Conservation (phyloP, 1,140 invertebrate species). For the Carcinoscorpius rotundicauda region DNA sequence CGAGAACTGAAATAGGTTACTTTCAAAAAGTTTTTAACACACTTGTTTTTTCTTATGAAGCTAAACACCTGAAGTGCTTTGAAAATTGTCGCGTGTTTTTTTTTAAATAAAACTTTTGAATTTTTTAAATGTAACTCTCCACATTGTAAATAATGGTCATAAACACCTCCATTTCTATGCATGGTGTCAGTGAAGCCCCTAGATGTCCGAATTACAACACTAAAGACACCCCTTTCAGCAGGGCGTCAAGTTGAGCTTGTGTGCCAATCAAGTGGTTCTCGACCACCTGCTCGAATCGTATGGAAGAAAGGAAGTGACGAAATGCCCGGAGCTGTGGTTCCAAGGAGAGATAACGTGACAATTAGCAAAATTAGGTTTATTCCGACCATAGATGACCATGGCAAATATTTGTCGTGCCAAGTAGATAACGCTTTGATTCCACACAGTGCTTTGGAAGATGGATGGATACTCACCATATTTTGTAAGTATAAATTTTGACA, state of each 20-base stretch:
- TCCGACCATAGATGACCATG: conserved; percentile 61
- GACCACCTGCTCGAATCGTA: conserved; percentile 69
- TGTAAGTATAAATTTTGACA: no score
- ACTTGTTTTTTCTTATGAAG: no score
- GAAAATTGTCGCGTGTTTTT: no score
- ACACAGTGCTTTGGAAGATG: conserved; percentile 17
- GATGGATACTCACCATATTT: no score
- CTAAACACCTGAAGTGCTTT: no score
- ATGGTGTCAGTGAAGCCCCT: conserved; percentile 55
- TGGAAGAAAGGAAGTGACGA: conserved; percentile 50
- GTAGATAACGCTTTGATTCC: conserved; percentile 54
- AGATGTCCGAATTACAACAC: conserved; percentile 55
- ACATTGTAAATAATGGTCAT: no score
- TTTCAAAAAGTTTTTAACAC: no score
- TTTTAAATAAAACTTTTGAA: no score
- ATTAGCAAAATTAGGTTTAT: conserved; percentile 26
- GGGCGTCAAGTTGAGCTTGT: conserved; percentile 61
- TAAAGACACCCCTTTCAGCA: conserved; percentile 47
- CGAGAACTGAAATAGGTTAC: no score
- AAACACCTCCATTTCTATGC: no score
- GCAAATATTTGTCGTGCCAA: conserved; percentile 63
- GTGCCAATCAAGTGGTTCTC: conserved; percentile 67
- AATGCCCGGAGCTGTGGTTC: conserved; percentile 9
- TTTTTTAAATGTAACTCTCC: no score
- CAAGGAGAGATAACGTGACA: conserved; percentile 19